A percentile compares a stretch with the other conserved stretches of the same genome.
phyloP scores from a whole-genome alignment of 64 coral and sea anemone species.

The Trachythela sp. region DNA sequence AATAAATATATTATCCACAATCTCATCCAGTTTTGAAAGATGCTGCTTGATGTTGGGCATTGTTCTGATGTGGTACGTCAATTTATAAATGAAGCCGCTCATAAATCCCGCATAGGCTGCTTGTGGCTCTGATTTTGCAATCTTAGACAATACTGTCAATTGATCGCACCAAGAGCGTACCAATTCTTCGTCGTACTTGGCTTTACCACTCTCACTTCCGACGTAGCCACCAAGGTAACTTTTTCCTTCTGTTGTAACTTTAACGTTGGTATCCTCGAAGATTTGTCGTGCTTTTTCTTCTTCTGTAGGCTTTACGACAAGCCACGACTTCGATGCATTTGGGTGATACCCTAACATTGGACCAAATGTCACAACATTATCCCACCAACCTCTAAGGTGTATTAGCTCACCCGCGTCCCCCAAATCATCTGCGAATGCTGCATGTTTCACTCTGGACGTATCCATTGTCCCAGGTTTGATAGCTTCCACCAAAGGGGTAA shows the following conservation, averaged over 20 bases:
- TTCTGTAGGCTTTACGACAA: conserved; percentile 28
- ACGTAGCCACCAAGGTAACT: conserved; percentile 55
- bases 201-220: conserved; percentile 32
- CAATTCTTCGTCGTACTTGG: conserved; percentile 7
- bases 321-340: conserved; percentile 58
- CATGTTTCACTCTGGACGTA: conserved; percentile 42
- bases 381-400: conserved; percentile 38
- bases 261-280: conserved; percentile 44
- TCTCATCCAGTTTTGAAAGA: conserved; percentile 22
- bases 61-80: conserved; percentile 58
- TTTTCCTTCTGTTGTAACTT: conserved; percentile 50
- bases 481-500: conserved; percentile 34
- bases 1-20: conserved; percentile 40
- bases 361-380: conserved; percentile 37
- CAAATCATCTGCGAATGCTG: conserved; percentile 55
- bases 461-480: conserved; percentile 46
- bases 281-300: conserved; percentile 24
- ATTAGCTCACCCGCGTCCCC: conserved; percentile 20
- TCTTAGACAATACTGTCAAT: conserved; percentile 33
- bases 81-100: conserved; percentile 50
- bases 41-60: conserved; percentile 60
- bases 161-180: conserved; percentile 39
- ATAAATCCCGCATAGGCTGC: conserved; percentile 57
- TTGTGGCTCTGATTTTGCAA: conserved; percentile 51
- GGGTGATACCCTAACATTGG: conserved; percentile 54